Conservation (phyloP, 2,113 vertebrate species). For the Sapajus apella region DNA sequence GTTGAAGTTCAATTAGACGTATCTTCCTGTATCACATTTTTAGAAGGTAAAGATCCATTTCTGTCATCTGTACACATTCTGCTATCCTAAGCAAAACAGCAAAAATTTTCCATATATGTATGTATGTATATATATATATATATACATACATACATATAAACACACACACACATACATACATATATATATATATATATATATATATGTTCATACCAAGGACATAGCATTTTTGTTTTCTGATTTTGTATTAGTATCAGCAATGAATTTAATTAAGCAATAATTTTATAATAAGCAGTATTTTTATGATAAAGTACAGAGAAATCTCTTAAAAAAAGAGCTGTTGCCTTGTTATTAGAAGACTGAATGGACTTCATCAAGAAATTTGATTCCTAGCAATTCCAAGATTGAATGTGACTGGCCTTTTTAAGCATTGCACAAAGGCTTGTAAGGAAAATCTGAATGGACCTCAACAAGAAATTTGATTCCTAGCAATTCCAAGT, state of each 20-base stretch:
- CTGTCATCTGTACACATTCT: neutral
- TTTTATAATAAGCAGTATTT: neutral
- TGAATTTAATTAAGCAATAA: neutral
- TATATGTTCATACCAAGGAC: neutral
- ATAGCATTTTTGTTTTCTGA: neutral
- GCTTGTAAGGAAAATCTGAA: neutral
- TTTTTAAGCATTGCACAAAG: neutral
- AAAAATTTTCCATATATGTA: neutral
- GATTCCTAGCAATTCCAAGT: neutral
- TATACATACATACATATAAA: rapidly evolving
- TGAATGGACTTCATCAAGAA: neutral
- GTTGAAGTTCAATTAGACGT: neutral
- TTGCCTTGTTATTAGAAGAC: neutral
- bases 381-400: neutral
- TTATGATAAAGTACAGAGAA: neutral
- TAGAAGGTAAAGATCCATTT: neutral
- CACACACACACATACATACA: neutral
- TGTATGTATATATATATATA: neutral
- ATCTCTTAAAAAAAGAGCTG: neutral
- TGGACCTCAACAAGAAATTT: neutral
- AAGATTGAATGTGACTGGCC: neutral
- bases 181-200: rapidly evolving
- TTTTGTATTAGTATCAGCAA: neutral
- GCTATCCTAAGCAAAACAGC: neutral
- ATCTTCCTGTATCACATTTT: neutral